phyloP scores from a whole-genome alignment of 2,113 vertebrate genomes.

The Cochlearius cochlearius region DNA sequence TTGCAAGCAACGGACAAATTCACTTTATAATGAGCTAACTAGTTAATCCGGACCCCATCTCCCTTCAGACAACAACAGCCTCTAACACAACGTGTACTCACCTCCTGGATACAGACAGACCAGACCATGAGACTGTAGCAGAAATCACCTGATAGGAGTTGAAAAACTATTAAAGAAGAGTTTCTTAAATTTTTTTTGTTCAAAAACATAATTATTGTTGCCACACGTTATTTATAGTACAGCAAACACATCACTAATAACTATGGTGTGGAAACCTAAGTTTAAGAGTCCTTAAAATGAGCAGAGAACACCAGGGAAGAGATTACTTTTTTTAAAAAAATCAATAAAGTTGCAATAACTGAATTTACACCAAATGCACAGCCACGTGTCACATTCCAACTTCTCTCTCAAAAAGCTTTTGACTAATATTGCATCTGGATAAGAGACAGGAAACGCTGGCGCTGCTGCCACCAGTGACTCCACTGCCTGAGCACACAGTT shows the following conservation, averaged over 20 bases:
- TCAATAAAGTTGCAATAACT: not conserved
- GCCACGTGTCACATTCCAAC: not conserved
- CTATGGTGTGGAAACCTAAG: not conserved
- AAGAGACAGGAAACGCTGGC: not conserved
- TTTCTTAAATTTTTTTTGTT: not conserved
- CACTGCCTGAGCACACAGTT: not conserved
- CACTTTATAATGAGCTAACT: not conserved
- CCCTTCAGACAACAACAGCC: not conserved
- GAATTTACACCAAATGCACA: not conserved
- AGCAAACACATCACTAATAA: conserved; percentile 45
- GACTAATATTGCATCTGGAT: not conserved
- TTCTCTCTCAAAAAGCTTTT: not conserved
- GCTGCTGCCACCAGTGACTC: not conserved
- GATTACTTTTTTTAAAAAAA: not conserved
- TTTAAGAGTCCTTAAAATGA: not conserved
- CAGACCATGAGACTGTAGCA: not conserved
- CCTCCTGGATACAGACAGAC: not conserved
- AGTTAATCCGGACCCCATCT: not conserved
- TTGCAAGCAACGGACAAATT: not conserved
- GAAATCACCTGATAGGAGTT: not conserved
- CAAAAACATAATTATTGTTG: not conserved
- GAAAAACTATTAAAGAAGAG: not conserved
- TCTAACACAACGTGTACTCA: accelerated
- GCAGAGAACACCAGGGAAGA: not conserved
- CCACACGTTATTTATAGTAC: conserved; percentile 6